Evolutionary conservation across 2,888 invertebrate genomes (phyloP).

Genomic region (Beris chalybata): DNA sequence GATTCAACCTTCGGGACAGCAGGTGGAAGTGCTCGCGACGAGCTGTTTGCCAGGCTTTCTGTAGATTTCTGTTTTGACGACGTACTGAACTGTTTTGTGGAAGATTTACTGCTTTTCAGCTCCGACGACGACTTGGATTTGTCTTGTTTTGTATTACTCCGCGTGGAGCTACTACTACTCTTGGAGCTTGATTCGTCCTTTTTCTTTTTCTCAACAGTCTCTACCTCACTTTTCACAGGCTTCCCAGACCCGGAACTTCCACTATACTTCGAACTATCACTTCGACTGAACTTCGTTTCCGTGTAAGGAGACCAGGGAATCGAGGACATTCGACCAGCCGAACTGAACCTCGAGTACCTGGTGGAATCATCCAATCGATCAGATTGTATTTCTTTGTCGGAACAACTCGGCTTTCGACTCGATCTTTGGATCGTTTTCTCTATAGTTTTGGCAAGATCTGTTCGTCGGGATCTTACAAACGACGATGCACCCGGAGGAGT

Average conservation of each 20-base stretch:
- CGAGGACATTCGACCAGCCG: conserved; percentile 60
- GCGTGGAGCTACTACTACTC: conserved; percentile 36
- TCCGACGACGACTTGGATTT: conserved; percentile 23
- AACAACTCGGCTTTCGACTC: conserved; percentile 61
- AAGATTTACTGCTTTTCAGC: conserved; percentile 38
- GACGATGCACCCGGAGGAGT: conserved; percentile 66
- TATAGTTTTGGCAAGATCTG: conserved; percentile 72
- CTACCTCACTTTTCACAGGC: conserved; percentile 40
- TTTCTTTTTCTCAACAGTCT: conserved; percentile 40
- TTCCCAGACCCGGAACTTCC: conserved; percentile 45
- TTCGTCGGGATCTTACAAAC: conserved; percentile 67
- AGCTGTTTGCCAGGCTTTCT: conserved; percentile 12
- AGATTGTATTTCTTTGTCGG: conserved; percentile 74
- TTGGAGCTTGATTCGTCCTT: conserved; percentile 38
- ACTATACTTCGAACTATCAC: conserved; percentile 47
- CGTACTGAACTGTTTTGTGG: conserved; percentile 44
- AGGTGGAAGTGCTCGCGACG: conserved; percentile 44
- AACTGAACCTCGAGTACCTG: conserved; percentile 65
- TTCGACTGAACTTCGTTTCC: conserved; percentile 54
- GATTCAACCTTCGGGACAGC: conserved; percentile 51
- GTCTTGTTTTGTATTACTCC: conserved; percentile 17
- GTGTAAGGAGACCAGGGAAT: conserved; percentile 66
- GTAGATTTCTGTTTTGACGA: conserved; percentile 47
- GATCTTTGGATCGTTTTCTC: conserved; percentile 69
- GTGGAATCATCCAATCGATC: conserved; percentile 72